Conservation (phyloP, 2,797 vertebrate genomes). For the Paratrypauchen microcephalus region DNA sequence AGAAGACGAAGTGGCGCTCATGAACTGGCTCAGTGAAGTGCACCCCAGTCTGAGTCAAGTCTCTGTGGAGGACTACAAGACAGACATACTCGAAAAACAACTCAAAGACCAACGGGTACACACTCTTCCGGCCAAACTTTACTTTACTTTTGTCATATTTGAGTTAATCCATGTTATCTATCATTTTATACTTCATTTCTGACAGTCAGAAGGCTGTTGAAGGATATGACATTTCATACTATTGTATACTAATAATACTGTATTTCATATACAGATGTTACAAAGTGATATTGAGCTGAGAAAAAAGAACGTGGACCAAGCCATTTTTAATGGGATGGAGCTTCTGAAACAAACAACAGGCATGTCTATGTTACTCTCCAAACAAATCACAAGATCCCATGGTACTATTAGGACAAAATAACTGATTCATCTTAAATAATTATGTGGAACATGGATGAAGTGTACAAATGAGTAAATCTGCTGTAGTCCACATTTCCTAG, state of each 20-base stretch:
- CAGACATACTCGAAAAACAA: conserved; percentile 86
- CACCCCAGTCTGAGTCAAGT: conserved; percentile 84
- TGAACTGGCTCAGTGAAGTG: conserved; percentile 95
- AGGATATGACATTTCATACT: conserved; percentile 18
- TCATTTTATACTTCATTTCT: background rate
- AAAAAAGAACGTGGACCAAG: conserved; percentile 91
- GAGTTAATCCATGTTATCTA: conserved; percentile 39
- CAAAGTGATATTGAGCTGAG: conserved; percentile 89
- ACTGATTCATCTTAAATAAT: background rate
- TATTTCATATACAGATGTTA: conserved; percentile 77
- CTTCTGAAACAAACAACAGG: conserved; percentile 98
- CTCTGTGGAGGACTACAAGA: conserved; percentile 84
- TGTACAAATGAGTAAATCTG: background rate
- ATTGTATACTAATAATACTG: background rate
- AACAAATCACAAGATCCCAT: background rate
- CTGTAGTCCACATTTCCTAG: background rate
- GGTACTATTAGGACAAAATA: background rate
- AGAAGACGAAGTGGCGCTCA: conserved; percentile 94
- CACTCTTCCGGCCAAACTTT: conserved; percentile 63
- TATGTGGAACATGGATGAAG: background rate
- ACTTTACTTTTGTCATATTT: conserved; percentile 45
- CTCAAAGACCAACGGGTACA: conserved; percentile 92
- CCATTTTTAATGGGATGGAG: conserved; percentile 90
- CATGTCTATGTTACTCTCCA: conserved; percentile 56
- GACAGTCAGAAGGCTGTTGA: background rate